Evolutionary conservation across 2,888 invertebrate genomes (phyloP), one percentile per base, ranked within the genome.

Genomic region (Amiota communis): DNA sequence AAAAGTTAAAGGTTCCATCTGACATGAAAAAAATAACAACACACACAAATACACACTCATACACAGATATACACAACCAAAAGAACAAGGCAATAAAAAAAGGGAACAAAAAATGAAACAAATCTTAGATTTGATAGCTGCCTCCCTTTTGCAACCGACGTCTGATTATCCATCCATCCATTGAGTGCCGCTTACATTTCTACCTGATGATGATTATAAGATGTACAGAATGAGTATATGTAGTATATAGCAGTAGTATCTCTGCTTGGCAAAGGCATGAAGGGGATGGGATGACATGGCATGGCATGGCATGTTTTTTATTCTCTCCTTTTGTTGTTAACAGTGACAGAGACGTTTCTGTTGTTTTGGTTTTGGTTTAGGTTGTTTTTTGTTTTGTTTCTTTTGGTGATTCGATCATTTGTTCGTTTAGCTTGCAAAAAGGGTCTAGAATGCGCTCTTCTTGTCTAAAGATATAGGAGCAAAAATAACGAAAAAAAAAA

Each of bases 381-480:
- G 36, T 36, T 70, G 36, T 67, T 53, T 53, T 49, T 63, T 6
- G 36, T 61, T 56, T 72, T 73, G 47, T 23, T 74, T 64, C n/a
- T 56, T 61, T 61, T 74, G 72, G 17, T 71, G 49, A 15, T 70
- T 56, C 12, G 70, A 48, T 49, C 20, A 36, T 59, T 70, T 64
- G 3, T 13, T 8, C n/a, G 3, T 53, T 12, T 53, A 53, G 6
- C 12, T n/a, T 53, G 6, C 13, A n/a, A 53, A 53, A 53, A 53
- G 53, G 53, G 53, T 53, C 53, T 53, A 53, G 53, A 53, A 8
- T 53, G 53, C n/a, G 53, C 59, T n/a, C 20, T 47, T 61, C 36
- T 12, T 72, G 74, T 36, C 69, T 48, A 77, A 57, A 71, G 74
- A 53, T 61, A 59, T 20, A 46, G 23, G 2, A 13, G 15, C 56